Percentiles rank a stretch among this genome's conserved stretches.
These are phyloP conservation scores for Parnassius orleans DNA, from an alignment of 2,888 invertebrate genomes.

Conservation along the genomic window DNA sequence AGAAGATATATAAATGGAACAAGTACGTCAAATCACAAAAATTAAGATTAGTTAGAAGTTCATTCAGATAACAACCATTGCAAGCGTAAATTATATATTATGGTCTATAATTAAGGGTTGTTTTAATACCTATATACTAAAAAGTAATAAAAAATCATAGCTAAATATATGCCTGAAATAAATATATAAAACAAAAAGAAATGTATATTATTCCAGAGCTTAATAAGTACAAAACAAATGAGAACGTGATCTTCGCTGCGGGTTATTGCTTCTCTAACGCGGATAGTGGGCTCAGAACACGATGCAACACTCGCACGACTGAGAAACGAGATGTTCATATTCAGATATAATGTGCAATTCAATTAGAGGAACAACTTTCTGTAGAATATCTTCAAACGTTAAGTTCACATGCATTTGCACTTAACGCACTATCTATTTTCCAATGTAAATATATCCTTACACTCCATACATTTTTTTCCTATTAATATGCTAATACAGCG, in stretches of 20 bases:
- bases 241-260: slow-evolving; percentile 7
- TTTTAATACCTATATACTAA: too few species aligned
- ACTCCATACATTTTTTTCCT: too few species aligned
- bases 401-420: background rate
- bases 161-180: too few species aligned
- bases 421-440: background rate
- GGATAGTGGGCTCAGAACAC: background rate
- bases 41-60: too few species aligned
- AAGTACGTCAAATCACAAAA: too few species aligned
- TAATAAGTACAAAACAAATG: slow-evolving; percentile 11
- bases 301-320: slow-evolving; percentile 5
- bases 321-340: slow-evolving; percentile 3
- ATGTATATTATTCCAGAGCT: slow-evolving; percentile 5
- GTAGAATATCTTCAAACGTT: background rate
- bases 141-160: too few species aligned
- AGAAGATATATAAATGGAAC: too few species aligned
- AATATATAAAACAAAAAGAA: background rate
- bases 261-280: slow-evolving; percentile 15
- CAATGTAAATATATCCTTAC: background rate
- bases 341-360: slow-evolving; percentile 22
- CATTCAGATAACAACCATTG: too few species aligned
- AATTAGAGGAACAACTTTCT: slow-evolving; percentile 13
- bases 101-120: too few species aligned
- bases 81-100: too few species aligned
- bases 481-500: too few species aligned